Conservation (phyloP, 2,113 vertebrate species). For the Upupa epops region DNA sequence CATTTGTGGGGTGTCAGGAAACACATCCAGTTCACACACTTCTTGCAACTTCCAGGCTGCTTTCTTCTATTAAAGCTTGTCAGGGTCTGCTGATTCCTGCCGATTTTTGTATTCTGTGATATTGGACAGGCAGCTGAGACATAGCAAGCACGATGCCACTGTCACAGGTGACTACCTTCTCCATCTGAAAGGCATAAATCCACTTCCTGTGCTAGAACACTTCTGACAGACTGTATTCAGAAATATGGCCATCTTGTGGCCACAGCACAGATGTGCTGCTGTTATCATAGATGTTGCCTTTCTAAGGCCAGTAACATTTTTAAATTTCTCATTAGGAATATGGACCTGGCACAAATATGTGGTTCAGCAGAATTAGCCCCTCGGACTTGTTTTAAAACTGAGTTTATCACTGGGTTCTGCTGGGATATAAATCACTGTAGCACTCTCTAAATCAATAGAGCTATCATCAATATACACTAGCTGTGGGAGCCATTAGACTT, state of each 20-base stretch:
- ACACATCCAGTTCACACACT: not conserved
- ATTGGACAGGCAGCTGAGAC: not conserved
- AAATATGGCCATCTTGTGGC: slow-evolving; percentile 50
- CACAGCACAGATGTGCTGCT: not conserved
- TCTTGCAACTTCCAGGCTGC: not conserved
- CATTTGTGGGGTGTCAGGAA: not conserved
- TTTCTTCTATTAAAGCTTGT: not conserved
- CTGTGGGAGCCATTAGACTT: slow-evolving; percentile 32
- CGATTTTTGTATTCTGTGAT: not conserved
- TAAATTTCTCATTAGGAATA: not conserved
- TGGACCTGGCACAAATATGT: not conserved
- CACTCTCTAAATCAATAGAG: slow-evolving; percentile 22
- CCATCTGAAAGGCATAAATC: not conserved
- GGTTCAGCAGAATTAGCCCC: not conserved
- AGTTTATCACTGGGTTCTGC: not conserved
- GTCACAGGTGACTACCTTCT: not conserved
- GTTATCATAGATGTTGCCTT: not conserved
- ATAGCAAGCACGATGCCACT: not conserved
- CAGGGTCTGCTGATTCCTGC: not conserved
- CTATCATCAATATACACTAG: not conserved
- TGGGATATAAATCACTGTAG: slow-evolving; percentile 5
- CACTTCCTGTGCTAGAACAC: not conserved
- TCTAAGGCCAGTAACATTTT: not conserved
- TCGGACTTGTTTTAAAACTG: not conserved
- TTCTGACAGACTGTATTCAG: not conserved